phyloP scores from a whole-genome alignment of 1,140 invertebrate species.

The Anastrepha obliqua region DNA sequence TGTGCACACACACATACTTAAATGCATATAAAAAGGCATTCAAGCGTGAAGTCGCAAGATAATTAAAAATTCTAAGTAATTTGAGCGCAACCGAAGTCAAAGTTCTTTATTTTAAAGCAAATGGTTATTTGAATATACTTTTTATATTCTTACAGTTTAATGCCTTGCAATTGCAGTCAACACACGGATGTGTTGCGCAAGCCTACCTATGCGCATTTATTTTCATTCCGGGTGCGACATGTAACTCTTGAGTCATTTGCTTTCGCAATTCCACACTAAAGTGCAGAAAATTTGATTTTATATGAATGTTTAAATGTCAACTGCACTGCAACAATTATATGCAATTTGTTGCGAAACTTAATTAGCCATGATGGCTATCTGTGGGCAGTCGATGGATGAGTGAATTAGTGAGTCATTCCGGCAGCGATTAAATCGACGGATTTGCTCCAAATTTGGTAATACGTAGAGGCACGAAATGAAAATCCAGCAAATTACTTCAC shows the following conservation, averaged over 20 bases:
- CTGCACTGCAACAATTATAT: conserved; percentile 20
- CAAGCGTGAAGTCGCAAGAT: too few relatives aligned
- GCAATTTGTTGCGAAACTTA: conserved; percentile 1
- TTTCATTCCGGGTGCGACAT: not conserved
- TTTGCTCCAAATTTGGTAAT: conserved; percentile 44
- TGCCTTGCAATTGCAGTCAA: too few relatives aligned
- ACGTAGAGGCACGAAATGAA: not conserved
- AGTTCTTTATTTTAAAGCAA: too few relatives aligned
- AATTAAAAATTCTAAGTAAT: too few relatives aligned
- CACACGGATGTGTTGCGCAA: too few relatives aligned
- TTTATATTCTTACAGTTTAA: too few relatives aligned
- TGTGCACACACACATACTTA: too few relatives aligned
- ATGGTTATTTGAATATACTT: too few relatives aligned
- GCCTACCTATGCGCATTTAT: too few relatives aligned
- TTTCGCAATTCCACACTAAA: not conserved
- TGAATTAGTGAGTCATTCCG: not conserved
- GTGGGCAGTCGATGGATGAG: not conserved
- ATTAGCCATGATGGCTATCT: not conserved
- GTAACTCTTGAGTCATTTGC: not conserved
- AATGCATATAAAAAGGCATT: too few relatives aligned
- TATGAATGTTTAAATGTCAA: conserved; percentile 19
- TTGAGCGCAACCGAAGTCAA: too few relatives aligned
- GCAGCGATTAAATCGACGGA: conserved; percentile 31
- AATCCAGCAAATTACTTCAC: conserved; percentile 16
- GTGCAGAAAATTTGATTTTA: not conserved